A percentile compares a stretch with the other conserved stretches of the same genome.
Conservation (phyloP, 2,888 invertebrate species). For the Conops quadrifasciatus region DNA sequence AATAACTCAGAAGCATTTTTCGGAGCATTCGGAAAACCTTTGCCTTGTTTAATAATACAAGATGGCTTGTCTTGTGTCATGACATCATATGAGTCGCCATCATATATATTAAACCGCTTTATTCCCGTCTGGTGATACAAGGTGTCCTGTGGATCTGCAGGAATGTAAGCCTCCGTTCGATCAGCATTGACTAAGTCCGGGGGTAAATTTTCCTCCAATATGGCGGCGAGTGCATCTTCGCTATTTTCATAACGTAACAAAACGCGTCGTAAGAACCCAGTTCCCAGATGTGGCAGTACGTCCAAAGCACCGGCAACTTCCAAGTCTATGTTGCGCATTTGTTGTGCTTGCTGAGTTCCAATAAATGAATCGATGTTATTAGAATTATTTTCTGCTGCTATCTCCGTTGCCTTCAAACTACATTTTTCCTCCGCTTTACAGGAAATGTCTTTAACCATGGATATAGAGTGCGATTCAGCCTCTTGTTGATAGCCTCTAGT, state of each 20-base stretch:
- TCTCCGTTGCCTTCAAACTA: neutral
- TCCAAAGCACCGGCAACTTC: constrained; percentile 66
- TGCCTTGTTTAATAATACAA: constrained; percentile 72
- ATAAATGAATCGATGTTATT: neutral
- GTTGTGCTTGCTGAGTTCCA: constrained; percentile 5
- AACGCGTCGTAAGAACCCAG: constrained; percentile 77
- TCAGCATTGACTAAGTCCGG: constrained; percentile 65
- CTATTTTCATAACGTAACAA: constrained; percentile 79
- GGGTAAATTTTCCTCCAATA: constrained; percentile 74
- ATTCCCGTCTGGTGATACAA: constrained; percentile 69
- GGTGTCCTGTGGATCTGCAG: constrained; percentile 70
- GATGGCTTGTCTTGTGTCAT: constrained; percentile 69
- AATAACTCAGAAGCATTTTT: constrained; percentile 72
- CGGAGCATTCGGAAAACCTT: constrained; percentile 66
- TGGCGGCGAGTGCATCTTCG: constrained; percentile 81
- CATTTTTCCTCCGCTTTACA: constrained; percentile 2
- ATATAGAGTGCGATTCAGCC: constrained; percentile 41
- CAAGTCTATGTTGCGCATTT: constrained; percentile 59
- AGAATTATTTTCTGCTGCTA: neutral
- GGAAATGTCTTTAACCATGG: constrained; percentile 32
- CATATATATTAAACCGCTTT: constrained; percentile 74
- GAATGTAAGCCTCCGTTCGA: constrained; percentile 71
- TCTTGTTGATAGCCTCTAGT: constrained; percentile 52
- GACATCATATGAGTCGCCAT: constrained; percentile 80
- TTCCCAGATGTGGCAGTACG: constrained; percentile 83